Percentiles rank a stretch among this genome's conserved stretches.
Evolutionary conservation across 2,888 invertebrate species (phyloP).

Genomic region (Myopa tessellatipennis): DNA sequence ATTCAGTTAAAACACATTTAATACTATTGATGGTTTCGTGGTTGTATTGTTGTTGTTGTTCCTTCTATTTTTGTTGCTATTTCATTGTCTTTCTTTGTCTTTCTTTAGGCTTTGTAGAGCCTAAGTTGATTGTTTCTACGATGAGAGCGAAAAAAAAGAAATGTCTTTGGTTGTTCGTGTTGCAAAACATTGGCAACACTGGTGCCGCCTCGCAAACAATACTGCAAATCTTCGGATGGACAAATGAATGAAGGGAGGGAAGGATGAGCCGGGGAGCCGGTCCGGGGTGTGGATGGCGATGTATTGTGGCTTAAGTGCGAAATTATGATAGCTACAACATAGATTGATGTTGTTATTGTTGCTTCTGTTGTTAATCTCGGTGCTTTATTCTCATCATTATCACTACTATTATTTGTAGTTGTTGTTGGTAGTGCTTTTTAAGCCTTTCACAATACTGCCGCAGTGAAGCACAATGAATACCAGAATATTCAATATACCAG

Average conservation of each 20-base stretch:
- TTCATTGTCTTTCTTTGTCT: not conserved
- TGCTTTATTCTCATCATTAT: slow-evolving; percentile 14
- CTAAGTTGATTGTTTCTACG: no score
- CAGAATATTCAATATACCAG: no score
- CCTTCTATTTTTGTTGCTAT: not conserved
- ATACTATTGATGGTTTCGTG: not conserved
- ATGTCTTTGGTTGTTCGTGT: no score
- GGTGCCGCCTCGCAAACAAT: not conserved
- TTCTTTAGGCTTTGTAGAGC: not conserved
- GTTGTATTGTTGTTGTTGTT: not conserved
- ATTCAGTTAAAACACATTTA: no score
- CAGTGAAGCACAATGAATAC: no score
- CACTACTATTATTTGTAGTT: not conserved
- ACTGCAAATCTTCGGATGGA: not conserved
- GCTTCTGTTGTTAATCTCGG: not conserved
- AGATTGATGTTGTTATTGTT: slow-evolving; percentile 8
- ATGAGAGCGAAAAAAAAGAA: no score
- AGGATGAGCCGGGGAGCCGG: not conserved
- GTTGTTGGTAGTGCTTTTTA: not conserved
- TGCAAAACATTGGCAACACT: slow-evolving; percentile 7
- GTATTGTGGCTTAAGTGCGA: slow-evolving; percentile 28
- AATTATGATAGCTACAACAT: slow-evolving; percentile 26
- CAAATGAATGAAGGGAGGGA: not conserved
- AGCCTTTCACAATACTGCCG: no score
- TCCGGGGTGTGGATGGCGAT: not conserved